Evolutionary conservation across 2,888 invertebrate species (phyloP).

Genomic region (Fabriciana adippe): DNA sequence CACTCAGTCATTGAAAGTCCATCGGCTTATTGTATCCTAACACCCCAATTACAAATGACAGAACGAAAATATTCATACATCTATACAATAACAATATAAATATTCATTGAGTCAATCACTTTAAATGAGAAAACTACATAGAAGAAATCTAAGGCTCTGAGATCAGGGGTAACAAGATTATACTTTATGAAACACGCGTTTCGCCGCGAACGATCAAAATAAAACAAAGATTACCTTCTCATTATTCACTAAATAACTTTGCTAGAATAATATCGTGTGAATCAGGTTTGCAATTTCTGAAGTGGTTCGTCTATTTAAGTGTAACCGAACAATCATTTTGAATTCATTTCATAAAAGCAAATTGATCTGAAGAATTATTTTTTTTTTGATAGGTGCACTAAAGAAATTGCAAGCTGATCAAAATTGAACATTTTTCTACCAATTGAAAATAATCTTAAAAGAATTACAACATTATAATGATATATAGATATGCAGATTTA

Average conservation of each 20-base stretch:
- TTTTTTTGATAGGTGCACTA: background rate
- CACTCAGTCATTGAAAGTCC: conserved; percentile 80
- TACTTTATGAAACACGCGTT: conserved; percentile 27
- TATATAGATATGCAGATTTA: conserved; percentile 2
- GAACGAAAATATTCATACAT: conserved; percentile 69
- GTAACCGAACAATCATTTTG: conserved; percentile 10
- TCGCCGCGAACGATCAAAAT: conserved; percentile 26
- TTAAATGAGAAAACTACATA: conserved; percentile 74
- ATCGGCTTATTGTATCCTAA: conserved; percentile 76
- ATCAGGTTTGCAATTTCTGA: conserved; percentile 29
- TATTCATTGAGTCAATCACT: conserved; percentile 66
- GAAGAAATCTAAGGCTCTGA: conserved; percentile 74
- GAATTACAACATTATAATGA: conserved; percentile 23
- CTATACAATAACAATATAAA: conserved; percentile 79
- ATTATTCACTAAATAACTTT: conserved; percentile 30
- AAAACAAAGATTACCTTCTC: conserved; percentile 15
- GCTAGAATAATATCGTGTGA: conserved; percentile 28
- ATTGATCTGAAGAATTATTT: background rate
- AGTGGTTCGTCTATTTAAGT: conserved; percentile 17
- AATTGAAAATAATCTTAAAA: conserved; percentile 21
- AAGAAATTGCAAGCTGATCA: conserved; percentile 19
- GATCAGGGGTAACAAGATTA: conserved; percentile 67
- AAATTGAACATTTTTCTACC: conserved; percentile 15
- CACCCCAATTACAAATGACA: conserved; percentile 72
- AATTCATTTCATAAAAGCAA: background rate